Evolutionary conservation across 1,140 invertebrate genomes (phyloP).

Genomic region (Tribolium madens): DNA sequence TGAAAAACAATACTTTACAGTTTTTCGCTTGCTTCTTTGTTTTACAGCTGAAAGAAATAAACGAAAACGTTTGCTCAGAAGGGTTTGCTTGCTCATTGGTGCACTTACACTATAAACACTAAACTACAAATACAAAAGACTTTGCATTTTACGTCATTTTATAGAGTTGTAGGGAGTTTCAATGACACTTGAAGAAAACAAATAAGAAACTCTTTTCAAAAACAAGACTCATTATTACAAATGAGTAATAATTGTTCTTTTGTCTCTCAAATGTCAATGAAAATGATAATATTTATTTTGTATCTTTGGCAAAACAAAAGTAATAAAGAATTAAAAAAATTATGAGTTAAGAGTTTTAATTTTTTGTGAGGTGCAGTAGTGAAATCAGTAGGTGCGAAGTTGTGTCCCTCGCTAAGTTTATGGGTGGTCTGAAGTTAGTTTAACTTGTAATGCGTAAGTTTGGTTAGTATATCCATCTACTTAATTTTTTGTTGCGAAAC

Average conservation of each 20-base stretch:
- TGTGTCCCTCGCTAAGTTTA: not conserved
- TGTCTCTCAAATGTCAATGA: no score
- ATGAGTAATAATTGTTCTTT: no score
- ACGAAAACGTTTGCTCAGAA: not conserved
- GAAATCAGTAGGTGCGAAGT: not conserved
- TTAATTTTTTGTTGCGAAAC: not conserved
- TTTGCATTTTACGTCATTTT: not conserved
- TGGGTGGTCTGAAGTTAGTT: not conserved
- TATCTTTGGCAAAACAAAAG: no score
- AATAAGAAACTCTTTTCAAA: not conserved
- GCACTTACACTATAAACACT: not conserved
- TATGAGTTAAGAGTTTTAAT: no score
- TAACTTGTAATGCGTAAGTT: not conserved
- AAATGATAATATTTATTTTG: no score
- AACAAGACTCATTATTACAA: no score
- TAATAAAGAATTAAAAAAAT: no score
- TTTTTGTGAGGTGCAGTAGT: no score
- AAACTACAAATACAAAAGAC: not conserved
- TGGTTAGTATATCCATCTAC: not conserved
- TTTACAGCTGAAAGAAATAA: not conserved
- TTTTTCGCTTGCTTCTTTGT: not conserved
- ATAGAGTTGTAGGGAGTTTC: not conserved
- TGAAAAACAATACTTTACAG: not conserved
- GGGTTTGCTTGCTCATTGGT: not conserved
- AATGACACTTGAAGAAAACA: not conserved